phyloP scores from a whole-genome alignment of 2,797 vertebrate species.

The Microcaecilia unicolor region DNA sequence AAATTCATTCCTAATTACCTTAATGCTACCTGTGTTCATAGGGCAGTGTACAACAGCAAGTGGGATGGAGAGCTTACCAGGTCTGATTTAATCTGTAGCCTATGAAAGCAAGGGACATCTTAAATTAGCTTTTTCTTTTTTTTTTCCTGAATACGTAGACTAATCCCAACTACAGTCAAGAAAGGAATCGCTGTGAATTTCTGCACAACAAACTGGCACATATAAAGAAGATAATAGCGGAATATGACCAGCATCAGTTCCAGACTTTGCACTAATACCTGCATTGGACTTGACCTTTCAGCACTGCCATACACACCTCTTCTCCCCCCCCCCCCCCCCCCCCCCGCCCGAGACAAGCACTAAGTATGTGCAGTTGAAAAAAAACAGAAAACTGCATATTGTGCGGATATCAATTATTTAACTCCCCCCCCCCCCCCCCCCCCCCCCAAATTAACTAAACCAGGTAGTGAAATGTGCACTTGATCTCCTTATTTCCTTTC shows the following conservation, averaged over 20 bases:
- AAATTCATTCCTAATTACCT: too few relatives aligned
- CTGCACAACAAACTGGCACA: conserved; percentile 98
- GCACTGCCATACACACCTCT: conserved; percentile 1
- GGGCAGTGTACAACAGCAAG: too few relatives aligned
- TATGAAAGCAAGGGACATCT: too few relatives aligned
- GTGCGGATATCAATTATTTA: too few relatives aligned
- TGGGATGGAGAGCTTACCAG: too few relatives aligned
- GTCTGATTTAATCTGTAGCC: too few relatives aligned
- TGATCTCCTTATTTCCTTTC: background rate
- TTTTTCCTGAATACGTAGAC: conserved; percentile 63
- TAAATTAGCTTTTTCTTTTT: background rate
- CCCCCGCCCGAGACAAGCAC: conserved; percentile 9
- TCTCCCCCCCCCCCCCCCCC: too few relatives aligned
- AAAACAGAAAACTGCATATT: conserved; percentile 15
- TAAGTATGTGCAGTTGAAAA: conserved; percentile 7
- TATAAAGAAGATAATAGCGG: conserved; percentile 94
- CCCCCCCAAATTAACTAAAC: background rate
- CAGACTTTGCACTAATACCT: conserved; percentile 60
- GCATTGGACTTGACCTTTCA: conserved; percentile 16
- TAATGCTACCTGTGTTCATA: too few relatives aligned
- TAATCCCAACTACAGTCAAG: conserved; percentile 93
- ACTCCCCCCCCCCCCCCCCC: too few relatives aligned
- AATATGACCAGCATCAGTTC: conserved; percentile 91
- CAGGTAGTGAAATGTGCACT: conserved; percentile 1
- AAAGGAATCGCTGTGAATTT: conserved; percentile 98